These are phyloP conservation scores for Polyommatus iphigenia DNA, from an alignment of 2,888 invertebrate species.

Conservation along the genomic window DNA sequence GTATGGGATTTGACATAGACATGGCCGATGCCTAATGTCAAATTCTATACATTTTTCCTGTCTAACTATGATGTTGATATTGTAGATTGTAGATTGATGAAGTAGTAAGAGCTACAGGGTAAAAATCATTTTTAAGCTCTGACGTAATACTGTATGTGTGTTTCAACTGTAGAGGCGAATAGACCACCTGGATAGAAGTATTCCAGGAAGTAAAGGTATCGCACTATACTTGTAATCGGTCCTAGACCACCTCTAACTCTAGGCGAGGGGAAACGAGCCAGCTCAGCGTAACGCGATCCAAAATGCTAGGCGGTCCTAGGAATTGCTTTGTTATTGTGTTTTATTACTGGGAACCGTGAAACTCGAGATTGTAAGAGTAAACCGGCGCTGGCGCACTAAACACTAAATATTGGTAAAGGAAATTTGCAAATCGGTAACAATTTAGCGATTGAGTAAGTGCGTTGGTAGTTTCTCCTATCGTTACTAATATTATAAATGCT, in stretches of 20 bases:
- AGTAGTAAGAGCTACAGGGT: too few relatives aligned
- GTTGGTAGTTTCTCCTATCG: background rate
- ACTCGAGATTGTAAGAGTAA: slow-evolving; percentile 18
- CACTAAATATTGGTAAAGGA: slow-evolving; percentile 6
- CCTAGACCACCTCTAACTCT: slow-evolving; percentile 11
- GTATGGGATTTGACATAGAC: too few relatives aligned
- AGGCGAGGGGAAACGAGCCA: background rate
- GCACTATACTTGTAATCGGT: background rate
- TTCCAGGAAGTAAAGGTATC: background rate
- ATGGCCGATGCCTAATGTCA: too few relatives aligned
- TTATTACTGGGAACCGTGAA: slow-evolving; percentile 26
- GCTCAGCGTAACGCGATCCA: slow-evolving; percentile 28
- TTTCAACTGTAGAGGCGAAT: background rate
- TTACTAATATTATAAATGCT: background rate
- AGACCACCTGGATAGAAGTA: background rate
- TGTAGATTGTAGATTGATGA: too few relatives aligned
- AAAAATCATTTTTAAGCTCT: too few relatives aligned
- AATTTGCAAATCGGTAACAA: background rate
- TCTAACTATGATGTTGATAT: too few relatives aligned
- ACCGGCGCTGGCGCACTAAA: slow-evolving; percentile 5
- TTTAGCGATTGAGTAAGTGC: background rate
- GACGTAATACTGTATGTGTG: too few relatives aligned
- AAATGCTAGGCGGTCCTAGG: slow-evolving; percentile 22
- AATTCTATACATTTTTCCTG: too few relatives aligned
- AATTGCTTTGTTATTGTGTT: slow-evolving; percentile 27